Evolutionary conservation across 2,113 vertebrate genomes (phyloP).

Genomic region (Perca schrenkii): DNA sequence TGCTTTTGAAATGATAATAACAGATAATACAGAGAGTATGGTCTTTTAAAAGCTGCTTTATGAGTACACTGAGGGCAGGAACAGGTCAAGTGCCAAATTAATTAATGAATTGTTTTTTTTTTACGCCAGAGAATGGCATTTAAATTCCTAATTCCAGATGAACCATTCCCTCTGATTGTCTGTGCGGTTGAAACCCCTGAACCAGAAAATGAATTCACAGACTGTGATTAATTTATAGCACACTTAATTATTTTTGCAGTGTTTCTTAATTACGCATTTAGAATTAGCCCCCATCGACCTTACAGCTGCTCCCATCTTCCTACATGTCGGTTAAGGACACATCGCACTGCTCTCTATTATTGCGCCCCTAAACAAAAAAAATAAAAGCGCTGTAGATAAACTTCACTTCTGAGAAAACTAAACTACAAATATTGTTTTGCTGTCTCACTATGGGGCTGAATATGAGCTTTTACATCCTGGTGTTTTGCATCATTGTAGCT

Average conservation of each 20-base stretch:
- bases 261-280: constrained; percentile 29
- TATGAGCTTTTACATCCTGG: background rate
- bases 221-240: constrained; percentile 41
- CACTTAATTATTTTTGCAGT: constrained; percentile 41
- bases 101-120: background rate
- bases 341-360: background rate
- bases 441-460: background rate
- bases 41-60: background rate
- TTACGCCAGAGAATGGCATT: background rate
- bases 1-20: background rate
- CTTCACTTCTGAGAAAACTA: background rate
- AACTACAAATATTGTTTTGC: background rate
- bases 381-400: background rate
- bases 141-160: constrained; percentile 8
- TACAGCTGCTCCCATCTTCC: constrained; percentile 14
- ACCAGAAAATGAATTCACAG: constrained; percentile 33
- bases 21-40: background rate
- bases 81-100: constrained; percentile 5
- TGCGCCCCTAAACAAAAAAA: background rate
- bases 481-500: constrained; percentile 11
- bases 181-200: constrained; percentile 13
- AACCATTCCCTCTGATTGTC: background rate
- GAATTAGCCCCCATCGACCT: constrained; percentile 25
- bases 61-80: background rate
- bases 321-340: background rate